Conservation (phyloP, 2,888 invertebrate species). For the Drosophila meridionalis region DNA sequence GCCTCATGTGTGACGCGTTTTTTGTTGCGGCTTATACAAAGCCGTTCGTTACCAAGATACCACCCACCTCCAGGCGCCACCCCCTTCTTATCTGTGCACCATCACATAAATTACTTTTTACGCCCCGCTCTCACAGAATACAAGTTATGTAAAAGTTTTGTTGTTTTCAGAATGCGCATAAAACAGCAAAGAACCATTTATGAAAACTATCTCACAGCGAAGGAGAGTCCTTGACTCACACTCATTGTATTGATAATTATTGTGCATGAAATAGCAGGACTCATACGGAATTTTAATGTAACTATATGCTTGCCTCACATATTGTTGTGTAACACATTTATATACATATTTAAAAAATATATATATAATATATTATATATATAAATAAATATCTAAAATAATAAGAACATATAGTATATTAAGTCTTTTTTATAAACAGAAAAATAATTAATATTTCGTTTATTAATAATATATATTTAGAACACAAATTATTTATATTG, state of each 20-base stretch:
- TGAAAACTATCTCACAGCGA: neutral
- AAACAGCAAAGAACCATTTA: neutral
- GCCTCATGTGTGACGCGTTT: conserved; percentile 68
- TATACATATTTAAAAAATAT: too few species aligned
- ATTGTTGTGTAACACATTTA: too few species aligned
- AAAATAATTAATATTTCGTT: too few species aligned
- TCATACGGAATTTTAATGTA: too few species aligned
- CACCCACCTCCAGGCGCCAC: neutral
- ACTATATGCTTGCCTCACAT: too few species aligned
- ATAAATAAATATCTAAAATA: too few species aligned
- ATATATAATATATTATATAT: too few species aligned
- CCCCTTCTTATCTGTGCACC: conserved; percentile 8
- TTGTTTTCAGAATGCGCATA: neutral
- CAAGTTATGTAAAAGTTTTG: neutral
- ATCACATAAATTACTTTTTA: conserved; percentile 13
- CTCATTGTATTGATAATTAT: neutral
- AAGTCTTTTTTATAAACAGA: too few species aligned
- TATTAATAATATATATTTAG: too few species aligned
- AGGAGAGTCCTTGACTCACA: neutral
- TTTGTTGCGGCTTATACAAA: conserved; percentile 45
- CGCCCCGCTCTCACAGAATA: neutral
- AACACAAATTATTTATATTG: too few species aligned
- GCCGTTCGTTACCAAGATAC: conserved; percentile 25
- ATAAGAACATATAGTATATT: too few species aligned
- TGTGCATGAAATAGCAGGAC: neutral